A percentile compares a stretch with the other conserved stretches of the same genome.
These are phyloP conservation scores for Cydia strobilella DNA, from an alignment of 1,140 invertebrate genomes.

Conservation along the genomic window DNA sequence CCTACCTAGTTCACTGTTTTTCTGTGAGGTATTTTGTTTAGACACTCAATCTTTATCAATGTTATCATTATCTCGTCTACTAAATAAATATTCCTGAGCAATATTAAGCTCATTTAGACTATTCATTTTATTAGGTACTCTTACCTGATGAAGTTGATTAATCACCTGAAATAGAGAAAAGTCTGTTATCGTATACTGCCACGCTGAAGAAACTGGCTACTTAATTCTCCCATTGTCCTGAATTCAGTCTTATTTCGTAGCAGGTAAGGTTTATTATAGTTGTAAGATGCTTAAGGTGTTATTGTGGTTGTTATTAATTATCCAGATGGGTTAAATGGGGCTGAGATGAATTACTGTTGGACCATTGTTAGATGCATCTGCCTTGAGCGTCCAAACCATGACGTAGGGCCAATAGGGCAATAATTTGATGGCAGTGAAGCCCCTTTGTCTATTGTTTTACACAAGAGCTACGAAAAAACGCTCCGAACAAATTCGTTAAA, in stretches of 20 bases:
- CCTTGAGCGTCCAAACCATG: neutral
- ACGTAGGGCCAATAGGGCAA: neutral
- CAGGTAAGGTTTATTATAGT: neutral
- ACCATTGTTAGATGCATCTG: slow-evolving; percentile 13
- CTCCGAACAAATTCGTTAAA: neutral
- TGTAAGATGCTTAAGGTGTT: neutral
- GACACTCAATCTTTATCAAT: neutral
- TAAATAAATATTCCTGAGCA: neutral
- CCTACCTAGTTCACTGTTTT: no score
- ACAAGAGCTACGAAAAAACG: neutral
- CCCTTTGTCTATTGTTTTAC: neutral
- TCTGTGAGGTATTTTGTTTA: neutral
- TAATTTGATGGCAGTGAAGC: neutral
- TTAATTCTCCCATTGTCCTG: neutral
- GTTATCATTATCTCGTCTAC: neutral
- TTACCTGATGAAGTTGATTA: slow-evolving; percentile 31
- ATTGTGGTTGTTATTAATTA: slow-evolving; percentile 22
- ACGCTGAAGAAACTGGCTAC: slow-evolving; percentile 19
- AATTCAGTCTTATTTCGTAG: neutral
- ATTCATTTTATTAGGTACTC: slow-evolving; percentile 26
- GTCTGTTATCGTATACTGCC: slow-evolving; percentile 29
- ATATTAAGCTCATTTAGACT: slow-evolving; percentile 19
- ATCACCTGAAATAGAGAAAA: slow-evolving; percentile 30
- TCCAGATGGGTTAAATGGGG: slow-evolving; percentile 27
- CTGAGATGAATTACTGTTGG: slow-evolving; percentile 15